Evolutionary conservation across 2,888 invertebrate species (phyloP).

Genomic region (Habroteleia sp.): DNA sequence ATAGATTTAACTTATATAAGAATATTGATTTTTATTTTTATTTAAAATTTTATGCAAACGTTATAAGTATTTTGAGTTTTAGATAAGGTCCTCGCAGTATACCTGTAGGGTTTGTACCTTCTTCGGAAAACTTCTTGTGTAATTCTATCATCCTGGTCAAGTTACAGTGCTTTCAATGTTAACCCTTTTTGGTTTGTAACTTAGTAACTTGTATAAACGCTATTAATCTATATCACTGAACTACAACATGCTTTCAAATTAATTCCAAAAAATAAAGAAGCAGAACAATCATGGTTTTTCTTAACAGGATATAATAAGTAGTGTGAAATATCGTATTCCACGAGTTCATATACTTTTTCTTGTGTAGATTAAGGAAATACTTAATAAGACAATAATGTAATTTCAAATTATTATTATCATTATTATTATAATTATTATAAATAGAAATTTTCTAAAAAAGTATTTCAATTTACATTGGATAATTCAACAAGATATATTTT

Average conservation of each 20-base stretch:
- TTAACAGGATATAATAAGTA: slow-evolving; percentile 48
- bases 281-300: slow-evolving; percentile 59
- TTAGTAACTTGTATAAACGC: slow-evolving; percentile 44
- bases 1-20: too few relatives aligned
- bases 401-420: too few relatives aligned
- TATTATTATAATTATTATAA: too few relatives aligned
- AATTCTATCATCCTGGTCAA: slow-evolving; percentile 28
- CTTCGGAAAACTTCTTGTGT: slow-evolving; percentile 25
- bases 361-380: too few relatives aligned
- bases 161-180: slow-evolving; percentile 59
- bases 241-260: slow-evolving; percentile 30
- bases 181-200: slow-evolving; percentile 60
- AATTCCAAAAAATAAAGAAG: slow-evolving; percentile 52
- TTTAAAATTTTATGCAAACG: too few relatives aligned
- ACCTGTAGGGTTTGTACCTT: slow-evolving; percentile 53
- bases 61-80: slow-evolving; percentile 16
- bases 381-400: too few relatives aligned
- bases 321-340: slow-evolving; percentile 12
- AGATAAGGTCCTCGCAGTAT: slow-evolving; percentile 26
- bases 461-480: too few relatives aligned
- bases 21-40: too few relatives aligned
- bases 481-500: too few relatives aligned
- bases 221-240: slow-evolving; percentile 33
- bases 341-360: slow-evolving; percentile 4
- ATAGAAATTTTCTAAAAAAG: too few relatives aligned